A percentile compares a stretch with the other conserved stretches of the same genome.
Evolutionary conservation across 37 sponge, comb jelly and placozoan genomes (phyloP).

Genomic region (Ephydatia muelleri): DNA sequence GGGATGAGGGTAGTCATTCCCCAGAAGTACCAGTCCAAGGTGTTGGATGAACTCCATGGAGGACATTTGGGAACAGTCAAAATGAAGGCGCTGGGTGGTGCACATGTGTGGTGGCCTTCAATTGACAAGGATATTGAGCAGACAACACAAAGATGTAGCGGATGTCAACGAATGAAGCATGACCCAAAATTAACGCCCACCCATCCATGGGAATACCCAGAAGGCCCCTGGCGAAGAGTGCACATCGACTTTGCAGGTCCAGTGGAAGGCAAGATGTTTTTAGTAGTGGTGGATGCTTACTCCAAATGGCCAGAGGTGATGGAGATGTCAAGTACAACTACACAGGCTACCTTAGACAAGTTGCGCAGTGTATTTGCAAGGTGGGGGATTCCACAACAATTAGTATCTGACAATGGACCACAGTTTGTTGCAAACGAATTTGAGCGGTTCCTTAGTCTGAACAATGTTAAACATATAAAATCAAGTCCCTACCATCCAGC

Average conservation of each 20-base stretch:
- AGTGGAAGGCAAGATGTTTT: neutral
- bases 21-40: too few species aligned
- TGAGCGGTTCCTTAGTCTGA: neutral
- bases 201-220: constrained; percentile 5
- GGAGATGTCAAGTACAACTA: neutral
- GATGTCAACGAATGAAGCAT: neutral
- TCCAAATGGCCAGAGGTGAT: constrained; percentile 23
- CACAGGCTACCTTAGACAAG: neutral
- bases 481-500: constrained; percentile 13
- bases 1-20: too few species aligned
- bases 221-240: neutral
- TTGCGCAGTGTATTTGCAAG: constrained; percentile 17
- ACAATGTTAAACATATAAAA: constrained; percentile 6
- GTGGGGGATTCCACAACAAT: constrained; percentile 2
- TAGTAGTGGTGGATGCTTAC: constrained; percentile 31
- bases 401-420: constrained; percentile 24
- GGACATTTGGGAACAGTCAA: too few species aligned
- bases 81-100: too few species aligned
- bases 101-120: constrained; percentile 4
- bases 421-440: constrained; percentile 2
- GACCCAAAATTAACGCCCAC: neutral
- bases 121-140: constrained; percentile 9
- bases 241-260: constrained; percentile 10
- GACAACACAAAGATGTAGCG: neutral
- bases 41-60: too few species aligned